Percentiles rank a stretch among this genome's conserved stretches.
These are phyloP conservation scores for Laterallus jamaicensis DNA, from an alignment of 2,113 vertebrate genomes.

Conservation along the genomic window DNA sequence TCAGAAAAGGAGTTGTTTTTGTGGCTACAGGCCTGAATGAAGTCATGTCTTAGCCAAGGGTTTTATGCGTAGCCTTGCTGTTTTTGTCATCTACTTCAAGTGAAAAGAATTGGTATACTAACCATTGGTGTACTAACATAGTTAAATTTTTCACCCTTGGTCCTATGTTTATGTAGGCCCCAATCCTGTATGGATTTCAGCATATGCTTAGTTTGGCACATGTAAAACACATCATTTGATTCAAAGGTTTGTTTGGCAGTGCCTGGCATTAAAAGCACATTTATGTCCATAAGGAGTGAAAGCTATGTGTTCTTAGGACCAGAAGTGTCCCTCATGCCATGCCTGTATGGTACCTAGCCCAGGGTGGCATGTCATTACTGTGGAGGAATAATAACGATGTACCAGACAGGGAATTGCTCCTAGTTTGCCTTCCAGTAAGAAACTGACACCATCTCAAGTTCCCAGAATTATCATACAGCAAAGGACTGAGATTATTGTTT, in stretches of 20 bases:
- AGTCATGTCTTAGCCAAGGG: slow-evolving; percentile 11
- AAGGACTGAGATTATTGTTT: slow-evolving; percentile 65
- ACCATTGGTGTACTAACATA: neutral
- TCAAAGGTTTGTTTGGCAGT: neutral
- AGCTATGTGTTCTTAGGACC: neutral
- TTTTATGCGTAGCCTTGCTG: neutral
- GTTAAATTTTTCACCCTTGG: neutral
- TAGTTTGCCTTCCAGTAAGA: slow-evolving; percentile 48
- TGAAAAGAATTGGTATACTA: neutral
- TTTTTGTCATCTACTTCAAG: neutral
- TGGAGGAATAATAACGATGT: neutral
- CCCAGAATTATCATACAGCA: slow-evolving; percentile 48
- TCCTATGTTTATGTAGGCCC: neutral
- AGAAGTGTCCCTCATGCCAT: neutral
- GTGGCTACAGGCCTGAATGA: slow-evolving; percentile 33
- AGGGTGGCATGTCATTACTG: neutral
- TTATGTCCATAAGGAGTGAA: neutral
- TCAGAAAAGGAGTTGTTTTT: slow-evolving; percentile 34
- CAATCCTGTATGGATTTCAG: neutral
- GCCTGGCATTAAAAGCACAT: neutral
- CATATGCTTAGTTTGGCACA: neutral
- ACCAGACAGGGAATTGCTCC: neutral
- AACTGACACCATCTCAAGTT: slow-evolving; percentile 44
- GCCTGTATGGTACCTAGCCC: neutral
- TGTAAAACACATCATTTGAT: neutral